These are phyloP conservation scores for Nyctibius bracteatus DNA, from an alignment of 2,113 vertebrate genomes.

Conservation along the genomic window DNA sequence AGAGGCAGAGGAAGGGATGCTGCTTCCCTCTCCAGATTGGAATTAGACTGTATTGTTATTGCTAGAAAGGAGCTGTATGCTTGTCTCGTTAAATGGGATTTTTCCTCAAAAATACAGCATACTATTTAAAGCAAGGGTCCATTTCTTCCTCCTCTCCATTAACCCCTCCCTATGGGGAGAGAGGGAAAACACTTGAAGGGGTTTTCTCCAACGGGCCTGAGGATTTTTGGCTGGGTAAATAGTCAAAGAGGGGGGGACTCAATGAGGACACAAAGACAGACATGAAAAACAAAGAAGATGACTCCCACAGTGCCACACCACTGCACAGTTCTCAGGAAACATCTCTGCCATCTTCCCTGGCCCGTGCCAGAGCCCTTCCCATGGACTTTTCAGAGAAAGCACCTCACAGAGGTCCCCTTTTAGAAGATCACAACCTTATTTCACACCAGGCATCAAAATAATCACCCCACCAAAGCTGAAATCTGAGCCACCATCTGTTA, in stretches of 20 bases:
- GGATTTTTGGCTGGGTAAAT: background rate
- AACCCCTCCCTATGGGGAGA: background rate
- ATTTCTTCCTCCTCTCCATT: background rate
- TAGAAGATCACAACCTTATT: background rate
- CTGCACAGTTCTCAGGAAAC: background rate
- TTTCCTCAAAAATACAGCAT: background rate
- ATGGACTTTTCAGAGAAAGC: background rate
- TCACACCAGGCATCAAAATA: constrained; percentile 31
- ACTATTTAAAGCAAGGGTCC: background rate
- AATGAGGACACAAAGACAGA: background rate
- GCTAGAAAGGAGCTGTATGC: background rate
- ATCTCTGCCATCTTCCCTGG: background rate
- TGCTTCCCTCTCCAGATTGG: background rate
- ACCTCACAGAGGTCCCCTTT: background rate
- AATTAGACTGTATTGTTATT: background rate
- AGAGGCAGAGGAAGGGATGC: background rate
- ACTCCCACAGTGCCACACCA: background rate
- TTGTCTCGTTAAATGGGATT: background rate
- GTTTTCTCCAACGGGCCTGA: background rate
- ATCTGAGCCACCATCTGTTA: constrained; percentile 31
- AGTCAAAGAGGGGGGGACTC: background rate
- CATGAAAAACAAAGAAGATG: background rate
- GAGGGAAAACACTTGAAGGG: background rate
- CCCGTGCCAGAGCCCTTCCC: background rate
- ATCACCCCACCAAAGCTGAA: constrained; percentile 18